Conservation (phyloP, 2,113 vertebrate species). For the Guaruba guarouba region DNA sequence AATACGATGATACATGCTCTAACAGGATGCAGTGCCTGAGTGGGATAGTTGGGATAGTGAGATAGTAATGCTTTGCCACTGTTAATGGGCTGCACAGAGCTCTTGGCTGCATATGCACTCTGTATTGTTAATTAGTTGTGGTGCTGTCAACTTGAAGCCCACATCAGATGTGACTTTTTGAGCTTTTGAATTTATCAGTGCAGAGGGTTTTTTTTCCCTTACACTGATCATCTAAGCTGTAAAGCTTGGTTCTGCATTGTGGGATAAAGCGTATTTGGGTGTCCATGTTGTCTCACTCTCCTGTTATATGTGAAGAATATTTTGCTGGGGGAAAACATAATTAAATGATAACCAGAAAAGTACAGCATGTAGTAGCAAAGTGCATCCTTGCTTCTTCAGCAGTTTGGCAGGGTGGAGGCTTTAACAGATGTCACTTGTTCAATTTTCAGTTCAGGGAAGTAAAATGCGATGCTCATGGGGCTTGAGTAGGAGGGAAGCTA, state of each 20-base stretch:
- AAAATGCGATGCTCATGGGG: neutral
- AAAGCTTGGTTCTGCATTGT: neutral
- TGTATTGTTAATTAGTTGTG: neutral
- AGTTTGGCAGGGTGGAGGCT: neutral
- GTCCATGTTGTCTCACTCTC: neutral
- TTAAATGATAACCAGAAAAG: neutral
- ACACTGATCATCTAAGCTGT: neutral
- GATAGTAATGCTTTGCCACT: neutral
- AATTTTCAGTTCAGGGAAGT: neutral
- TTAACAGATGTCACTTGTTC: neutral
- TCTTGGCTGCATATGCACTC: neutral
- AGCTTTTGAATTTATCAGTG: neutral
- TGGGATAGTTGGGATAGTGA: neutral
- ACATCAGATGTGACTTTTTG: rapidly evolving
- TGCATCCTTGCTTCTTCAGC: neutral
- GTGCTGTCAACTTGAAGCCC: neutral
- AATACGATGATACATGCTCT: rapidly evolving
- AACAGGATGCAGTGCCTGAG: neutral
- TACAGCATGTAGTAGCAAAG: neutral
- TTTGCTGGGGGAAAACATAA: neutral
- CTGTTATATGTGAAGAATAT: neutral
- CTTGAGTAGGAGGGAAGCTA: neutral
- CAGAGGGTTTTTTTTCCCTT: neutral
- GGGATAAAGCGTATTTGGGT: neutral
- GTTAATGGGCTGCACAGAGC: neutral